A percentile compares a stretch with the other conserved stretches of the same genome.
Evolutionary conservation across 2,113 vertebrate genomes (phyloP).

Genomic region (Chelonoidis abingdonii): DNA sequence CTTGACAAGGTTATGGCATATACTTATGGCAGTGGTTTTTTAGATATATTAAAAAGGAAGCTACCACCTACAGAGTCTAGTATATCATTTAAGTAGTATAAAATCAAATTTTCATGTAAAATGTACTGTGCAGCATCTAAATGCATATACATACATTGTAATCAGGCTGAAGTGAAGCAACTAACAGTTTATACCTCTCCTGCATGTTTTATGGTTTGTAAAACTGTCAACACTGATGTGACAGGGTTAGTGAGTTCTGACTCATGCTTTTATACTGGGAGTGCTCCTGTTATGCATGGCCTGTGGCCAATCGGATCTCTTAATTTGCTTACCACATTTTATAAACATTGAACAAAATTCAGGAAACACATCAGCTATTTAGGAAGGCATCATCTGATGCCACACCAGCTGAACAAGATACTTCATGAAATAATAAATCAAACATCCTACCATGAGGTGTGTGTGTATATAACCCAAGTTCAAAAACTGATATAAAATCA

Average conservation of each 20-base stretch:
- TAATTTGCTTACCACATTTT: background rate
- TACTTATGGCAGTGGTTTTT: background rate
- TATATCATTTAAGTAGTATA: background rate
- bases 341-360: background rate
- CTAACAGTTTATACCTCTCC: background rate
- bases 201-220: background rate
- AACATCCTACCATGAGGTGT: background rate
- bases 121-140: background rate
- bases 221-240: background rate
- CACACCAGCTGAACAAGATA: constrained; percentile 31
- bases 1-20: background rate
- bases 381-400: background rate
- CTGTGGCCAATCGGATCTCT: background rate
- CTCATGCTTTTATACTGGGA: background rate
- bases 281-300: background rate
- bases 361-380: background rate
- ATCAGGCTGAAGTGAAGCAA: background rate
- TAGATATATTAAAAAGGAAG: rapidly evolving
- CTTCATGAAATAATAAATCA: constrained; percentile 37
- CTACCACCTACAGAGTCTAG: background rate
- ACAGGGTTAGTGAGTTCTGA: background rate
- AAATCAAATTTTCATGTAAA: background rate
- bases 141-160: background rate
- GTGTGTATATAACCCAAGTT: background rate
- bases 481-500: constrained; percentile 37